Evolutionary conservation across 2,888 invertebrate species (phyloP), one percentile per base, ranked within the genome.

Genomic region (Morpho deidamia): DNA sequence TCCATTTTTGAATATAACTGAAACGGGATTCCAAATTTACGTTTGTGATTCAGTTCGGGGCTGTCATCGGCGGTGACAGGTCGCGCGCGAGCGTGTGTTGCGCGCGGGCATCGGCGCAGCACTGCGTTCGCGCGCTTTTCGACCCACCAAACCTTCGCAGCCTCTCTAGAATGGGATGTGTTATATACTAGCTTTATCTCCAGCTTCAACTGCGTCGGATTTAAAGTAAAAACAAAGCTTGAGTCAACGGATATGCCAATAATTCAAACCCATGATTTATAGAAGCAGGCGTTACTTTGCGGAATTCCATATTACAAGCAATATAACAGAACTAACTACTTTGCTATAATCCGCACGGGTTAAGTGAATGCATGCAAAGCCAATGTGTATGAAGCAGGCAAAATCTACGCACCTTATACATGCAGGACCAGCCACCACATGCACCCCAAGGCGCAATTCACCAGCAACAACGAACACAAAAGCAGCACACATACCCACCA

Each of bases 71-170:
- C 60, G 73, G 74, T 79, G 82, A 78, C 78, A 78, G 80, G 66
- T 71, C 75, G 73, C 76, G 77, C 80, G 71, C 79, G 76, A 81
- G 81, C 88, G 87, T 88, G 88, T 83, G 75, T 58, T 78, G 86
- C 86, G 87, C 86, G 71, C 88, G 85, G 73, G 78, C 79, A 76
- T 78, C 86, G 78, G 82, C 85, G 81, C 83, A 74, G 79, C 81
- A 89, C 89, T 89, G 88, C 81, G 81, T 88, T 87, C 86, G 86
- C 89, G 88, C 87, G 87, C 88, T 87, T 87, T 89, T 86, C 81
- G 72, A 78, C 78, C 80, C 76, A 76, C 71, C 72, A 81, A 83
- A 81, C 86, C 84, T 83, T 78, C 81, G 74, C 81, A 81, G 80
- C 82, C 82, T 83, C 72, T 73, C 69, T 65, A 66, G 73, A 70